Evolutionary conservation across 2,113 vertebrate species (phyloP), one percentile per base, ranked within the genome.

Genomic region (Poicephalus gulielmi): DNA sequence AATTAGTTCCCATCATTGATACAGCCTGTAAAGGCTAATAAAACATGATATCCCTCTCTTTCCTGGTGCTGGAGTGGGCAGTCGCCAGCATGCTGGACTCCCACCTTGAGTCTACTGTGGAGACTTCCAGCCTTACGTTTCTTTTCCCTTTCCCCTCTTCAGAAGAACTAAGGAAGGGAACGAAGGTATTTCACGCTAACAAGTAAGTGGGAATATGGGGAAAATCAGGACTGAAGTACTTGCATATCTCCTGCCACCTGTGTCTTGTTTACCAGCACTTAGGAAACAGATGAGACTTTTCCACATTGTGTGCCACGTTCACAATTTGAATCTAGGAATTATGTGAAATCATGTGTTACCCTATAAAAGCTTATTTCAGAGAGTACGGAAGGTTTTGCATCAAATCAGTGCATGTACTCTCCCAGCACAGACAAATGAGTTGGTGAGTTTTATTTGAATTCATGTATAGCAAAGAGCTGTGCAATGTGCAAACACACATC

Each of bases 231-330:
- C 44, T 78, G 66, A 71, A 93, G 69, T 82, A 88, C 31, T 83
- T 79, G 76, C 41, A 64, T 62, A 86, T 55, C 64, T 90, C 83
- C 80, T 93, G 84, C 86, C 88, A 96, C 88, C 79, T 93, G 76
- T 81, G 57, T 68, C 69, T 86, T 91, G 80, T 94, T 96, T 94
- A 94, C 64, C 22, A 83, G 60, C 86, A 84, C 37, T 92, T 84
- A 66, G 50, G 15, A 93, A 69, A 77, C 52, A 93, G 64, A 92
- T 64, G 57, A 92, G 64, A 83, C 52, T 50, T 79, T 94, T 91
- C 66, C 89, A 93, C 24, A 66, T 19, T 41, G n/a, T 91, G n/a
- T 89, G 44, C 37, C 62, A 76, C 12, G 25, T 33, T 94, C 43
- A 88, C 57, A 88, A 55, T 63, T 86, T 96, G 28, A 88, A 73